phyloP scores from a whole-genome alignment of 2,888 invertebrate genomes.

The Notodonta ziczac region DNA sequence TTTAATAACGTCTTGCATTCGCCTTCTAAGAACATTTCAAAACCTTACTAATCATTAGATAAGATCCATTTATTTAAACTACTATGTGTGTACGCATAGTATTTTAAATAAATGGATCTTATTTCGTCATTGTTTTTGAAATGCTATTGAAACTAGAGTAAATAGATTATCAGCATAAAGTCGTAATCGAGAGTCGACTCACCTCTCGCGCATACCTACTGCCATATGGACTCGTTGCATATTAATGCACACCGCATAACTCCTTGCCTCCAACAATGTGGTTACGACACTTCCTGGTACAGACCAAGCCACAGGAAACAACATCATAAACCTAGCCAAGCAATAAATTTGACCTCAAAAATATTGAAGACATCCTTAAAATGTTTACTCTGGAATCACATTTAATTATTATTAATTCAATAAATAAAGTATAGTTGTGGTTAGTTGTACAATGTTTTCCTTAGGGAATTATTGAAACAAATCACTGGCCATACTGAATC shows the following conservation, averaged over 20 bases:
- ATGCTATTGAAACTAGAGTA: conserved; percentile 36
- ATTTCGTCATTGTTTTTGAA: conserved; percentile 37
- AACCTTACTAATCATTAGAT: neutral
- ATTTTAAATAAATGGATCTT: conserved; percentile 14
- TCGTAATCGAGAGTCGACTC: conserved; percentile 45
- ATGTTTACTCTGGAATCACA: neutral
- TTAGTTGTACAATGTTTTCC: no score
- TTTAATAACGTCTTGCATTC: neutral
- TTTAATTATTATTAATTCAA: no score
- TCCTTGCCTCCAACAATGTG: conserved; percentile 60
- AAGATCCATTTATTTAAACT: neutral
- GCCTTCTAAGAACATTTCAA: neutral
- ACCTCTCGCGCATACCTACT: conserved; percentile 50
- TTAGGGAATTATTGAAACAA: conserved; percentile 8
- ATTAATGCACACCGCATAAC: conserved; percentile 69
- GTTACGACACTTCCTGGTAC: conserved; percentile 74
- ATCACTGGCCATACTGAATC: neutral
- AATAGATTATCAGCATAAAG: conserved; percentile 45
- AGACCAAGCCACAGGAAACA: conserved; percentile 40
- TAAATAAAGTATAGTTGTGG: no score
- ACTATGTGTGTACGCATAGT: neutral
- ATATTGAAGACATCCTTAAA: neutral
- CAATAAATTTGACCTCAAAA: conserved; percentile 3
- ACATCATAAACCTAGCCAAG: conserved; percentile 31
- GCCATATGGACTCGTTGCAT: conserved; percentile 65